Percentiles rank a stretch among this genome's conserved stretches.
Conservation (phyloP, 2,888 invertebrate genomes). For the Cordilura impudica region DNA sequence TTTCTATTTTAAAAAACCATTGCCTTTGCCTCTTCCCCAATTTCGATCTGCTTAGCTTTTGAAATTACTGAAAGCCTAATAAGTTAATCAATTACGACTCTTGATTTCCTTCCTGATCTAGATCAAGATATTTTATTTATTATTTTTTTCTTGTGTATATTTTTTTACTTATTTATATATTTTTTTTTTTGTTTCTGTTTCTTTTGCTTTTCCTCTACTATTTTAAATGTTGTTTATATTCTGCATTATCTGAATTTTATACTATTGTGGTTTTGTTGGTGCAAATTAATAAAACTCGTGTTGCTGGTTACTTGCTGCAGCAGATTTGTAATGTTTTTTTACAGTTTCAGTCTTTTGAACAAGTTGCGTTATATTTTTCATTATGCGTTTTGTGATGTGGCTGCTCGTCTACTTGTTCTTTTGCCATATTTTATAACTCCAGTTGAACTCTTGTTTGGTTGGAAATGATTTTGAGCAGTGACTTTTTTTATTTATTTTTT, state of each 20-base stretch:
- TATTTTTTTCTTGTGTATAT: too few relatives aligned
- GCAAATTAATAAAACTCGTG: not conserved
- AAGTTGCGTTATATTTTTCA: not conserved
- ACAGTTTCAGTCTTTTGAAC: not conserved
- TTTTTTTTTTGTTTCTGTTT: not conserved
- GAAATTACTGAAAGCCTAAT: conserved; percentile 59
- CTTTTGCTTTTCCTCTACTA: not conserved
- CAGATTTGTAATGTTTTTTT: not conserved
- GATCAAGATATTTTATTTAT: too few relatives aligned
- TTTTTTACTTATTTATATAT: conserved; percentile 33
- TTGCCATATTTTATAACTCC: not conserved
- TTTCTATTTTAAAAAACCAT: too few relatives aligned
- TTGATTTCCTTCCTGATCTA: conserved; percentile 77
- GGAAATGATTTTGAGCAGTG: not conserved
- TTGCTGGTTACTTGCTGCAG: too few relatives aligned
- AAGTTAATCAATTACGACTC: conserved; percentile 77
- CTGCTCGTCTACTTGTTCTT: not conserved
- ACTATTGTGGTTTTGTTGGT: not conserved
- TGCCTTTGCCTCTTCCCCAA: not conserved
- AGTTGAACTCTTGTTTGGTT: not conserved
- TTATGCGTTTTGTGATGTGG: not conserved
- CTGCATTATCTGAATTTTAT: not conserved
- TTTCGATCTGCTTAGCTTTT: not conserved
- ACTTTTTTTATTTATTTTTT: not conserved
- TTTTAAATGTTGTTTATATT: not conserved